Evolutionary conservation across 2,113 vertebrate genomes (phyloP), one percentile per base, ranked within the genome.

Genomic region (Thomomys bottae): DNA sequence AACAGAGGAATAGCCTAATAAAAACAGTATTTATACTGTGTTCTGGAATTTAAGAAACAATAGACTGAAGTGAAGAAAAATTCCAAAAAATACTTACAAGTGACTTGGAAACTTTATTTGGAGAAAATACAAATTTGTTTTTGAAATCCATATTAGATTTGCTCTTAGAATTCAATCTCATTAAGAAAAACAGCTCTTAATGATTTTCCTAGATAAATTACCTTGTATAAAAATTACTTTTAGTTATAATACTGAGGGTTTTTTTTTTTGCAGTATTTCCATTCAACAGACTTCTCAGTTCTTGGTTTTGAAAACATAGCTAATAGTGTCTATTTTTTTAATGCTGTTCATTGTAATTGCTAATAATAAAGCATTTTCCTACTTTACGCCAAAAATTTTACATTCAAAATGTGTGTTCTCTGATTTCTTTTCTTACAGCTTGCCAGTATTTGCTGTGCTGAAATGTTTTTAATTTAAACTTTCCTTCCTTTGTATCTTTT

Each of bases 391-490:
- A 89, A 89, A 97, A 93, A 97, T 88, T 94, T 97, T 96, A 95
- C 96, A 96, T 93, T 97, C 72, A 86, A 91, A 97, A 96, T 97
- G 95, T 97, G 94, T 98, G 96, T 97, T 96, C 97, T 98, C 97
- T 98, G 97, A 97, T 97, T 98, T 98, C 97, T 97, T 98, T 98
- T 97, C 96, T 97, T 98, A 98, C 98, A 98, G 98, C 97, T 98
- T 98, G 97, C 97, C 97, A 98, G 94, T 97, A 98, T 97, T 97
- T 98, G 97, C 98, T 12, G 96, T 98, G 97, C 98, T 98, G 97
- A 98, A 98, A 98, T 97, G 97, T 98, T 98, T 98, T 98, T 98
- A 97, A 97, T 98, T 98, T 98, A 97, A 96, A 96, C 95, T 98
- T 98, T 98, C 97, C 97, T 97, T 98, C 98, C 97, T 96, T 97